Conservation (phyloP, 1,140 invertebrate species). For the Sitophilus oryzae region DNA sequence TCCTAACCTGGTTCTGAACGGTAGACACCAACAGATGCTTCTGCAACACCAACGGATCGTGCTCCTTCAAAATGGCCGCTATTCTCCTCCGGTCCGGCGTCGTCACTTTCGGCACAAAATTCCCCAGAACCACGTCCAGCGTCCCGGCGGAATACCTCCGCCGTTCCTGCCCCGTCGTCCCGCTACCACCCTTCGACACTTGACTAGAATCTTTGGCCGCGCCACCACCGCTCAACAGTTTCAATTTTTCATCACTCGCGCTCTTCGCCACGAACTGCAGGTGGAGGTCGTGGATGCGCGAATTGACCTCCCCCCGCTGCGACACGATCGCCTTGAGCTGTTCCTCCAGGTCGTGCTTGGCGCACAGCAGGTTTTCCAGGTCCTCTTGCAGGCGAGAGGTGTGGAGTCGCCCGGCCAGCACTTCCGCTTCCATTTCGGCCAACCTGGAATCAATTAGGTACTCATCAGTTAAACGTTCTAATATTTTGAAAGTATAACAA, state of each 20-base stretch:
- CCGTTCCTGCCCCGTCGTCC: conserved; percentile 28
- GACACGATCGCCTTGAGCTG: conserved; percentile 52
- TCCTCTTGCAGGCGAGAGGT: conserved; percentile 58
- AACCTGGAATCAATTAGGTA: too few species aligned
- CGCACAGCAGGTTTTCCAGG: conserved; percentile 51
- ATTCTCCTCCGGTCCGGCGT: conserved; percentile 64
- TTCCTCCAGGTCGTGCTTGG: conserved; percentile 59
- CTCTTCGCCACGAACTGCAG: conserved; percentile 43
- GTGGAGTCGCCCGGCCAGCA: conserved; percentile 55
- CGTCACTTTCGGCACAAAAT: conserved; percentile 51
- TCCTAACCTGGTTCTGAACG: conserved; percentile 78
- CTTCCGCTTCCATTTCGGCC: conserved; percentile 45
- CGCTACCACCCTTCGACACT: conserved; percentile 19
- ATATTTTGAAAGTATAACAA: too few species aligned
- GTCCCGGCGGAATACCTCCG: conserved; percentile 23
- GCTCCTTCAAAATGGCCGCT: conserved; percentile 73
- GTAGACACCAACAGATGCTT: conserved; percentile 74
- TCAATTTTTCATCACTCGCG: conserved; percentile 24
- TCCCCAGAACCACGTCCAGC: conserved; percentile 45
- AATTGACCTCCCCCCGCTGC: conserved; percentile 46
- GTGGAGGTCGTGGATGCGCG: conserved; percentile 45
- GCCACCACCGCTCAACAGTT: conserved; percentile 7
- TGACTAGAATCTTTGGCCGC: conserved; percentile 32
- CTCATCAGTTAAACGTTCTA: too few species aligned
- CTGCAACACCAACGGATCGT: conserved; percentile 73